A percentile compares a stretch with the other conserved stretches of the same genome.
Conservation (phyloP, 1,140 invertebrate species). For the Procambarus clarkii region DNA sequence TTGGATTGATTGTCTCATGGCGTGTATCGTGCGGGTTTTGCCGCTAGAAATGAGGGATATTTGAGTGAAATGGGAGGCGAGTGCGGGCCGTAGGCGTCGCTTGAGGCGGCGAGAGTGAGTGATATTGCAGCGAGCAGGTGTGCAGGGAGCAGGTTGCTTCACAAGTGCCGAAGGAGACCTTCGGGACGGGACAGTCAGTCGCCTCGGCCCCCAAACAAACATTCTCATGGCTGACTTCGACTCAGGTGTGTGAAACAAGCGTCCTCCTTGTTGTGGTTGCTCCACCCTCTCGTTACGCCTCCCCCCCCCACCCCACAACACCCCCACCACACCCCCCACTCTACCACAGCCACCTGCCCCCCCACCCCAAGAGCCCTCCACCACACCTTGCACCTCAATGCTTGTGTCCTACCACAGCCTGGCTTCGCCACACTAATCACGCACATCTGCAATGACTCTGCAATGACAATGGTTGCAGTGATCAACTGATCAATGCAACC, state of each 20-base stretch:
- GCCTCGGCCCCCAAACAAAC: neutral
- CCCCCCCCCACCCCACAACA: neutral
- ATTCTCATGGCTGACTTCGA: constrained; percentile 16
- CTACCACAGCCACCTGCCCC: too few species aligned
- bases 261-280: neutral
- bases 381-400: too few species aligned
- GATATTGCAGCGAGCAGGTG: neutral
- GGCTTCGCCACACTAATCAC: too few species aligned
- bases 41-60: neutral
- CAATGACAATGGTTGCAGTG: too few species aligned
- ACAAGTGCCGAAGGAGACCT: neutral
- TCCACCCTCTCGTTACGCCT: neutral
- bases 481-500: too few species aligned
- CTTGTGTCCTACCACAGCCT: too few species aligned
- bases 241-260: neutral
- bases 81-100: neutral
- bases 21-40: neutral
- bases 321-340: neutral
- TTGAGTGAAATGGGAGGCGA: neutral
- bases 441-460: too few species aligned
- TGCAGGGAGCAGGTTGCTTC: neutral
- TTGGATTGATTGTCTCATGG: constrained; percentile 8
- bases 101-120: neutral
- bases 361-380: too few species aligned
- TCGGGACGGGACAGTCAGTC: neutral